Conservation (phyloP, 2,113 vertebrate species). For the Miniopterus natalensis region DNA sequence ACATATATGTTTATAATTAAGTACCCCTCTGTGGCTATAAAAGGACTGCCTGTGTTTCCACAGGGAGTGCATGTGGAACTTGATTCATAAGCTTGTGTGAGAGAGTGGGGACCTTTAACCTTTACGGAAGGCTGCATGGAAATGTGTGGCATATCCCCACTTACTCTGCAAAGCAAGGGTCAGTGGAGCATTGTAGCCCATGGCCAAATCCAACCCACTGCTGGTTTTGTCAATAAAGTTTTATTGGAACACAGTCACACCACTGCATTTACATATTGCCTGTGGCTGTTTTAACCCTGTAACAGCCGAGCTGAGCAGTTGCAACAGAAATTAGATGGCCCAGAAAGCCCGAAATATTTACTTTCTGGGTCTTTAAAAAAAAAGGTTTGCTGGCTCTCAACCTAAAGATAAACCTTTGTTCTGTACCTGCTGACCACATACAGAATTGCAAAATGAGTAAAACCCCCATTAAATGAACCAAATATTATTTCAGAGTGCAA, state of each 20-base stretch:
- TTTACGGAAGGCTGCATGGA: background rate
- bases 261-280: background rate
- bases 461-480: background rate
- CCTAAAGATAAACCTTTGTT: conserved; percentile 36
- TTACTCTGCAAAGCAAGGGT: background rate
- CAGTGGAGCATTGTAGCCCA: background rate
- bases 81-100: conserved; percentile 71
- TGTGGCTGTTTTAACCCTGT: background rate
- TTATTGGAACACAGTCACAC: conserved; percentile 46
- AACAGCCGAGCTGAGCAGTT: background rate
- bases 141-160: background rate
- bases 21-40: conserved; percentile 73
- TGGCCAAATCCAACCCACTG: background rate
- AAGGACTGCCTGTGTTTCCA: conserved; percentile 33
- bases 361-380: background rate
- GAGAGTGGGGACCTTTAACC: conserved; percentile 51
- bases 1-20: conserved; percentile 79
- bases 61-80: background rate
- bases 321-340: background rate
- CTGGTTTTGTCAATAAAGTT: conserved; percentile 73
- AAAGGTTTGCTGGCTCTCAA: background rate
- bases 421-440: background rate
- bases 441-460: background rate
- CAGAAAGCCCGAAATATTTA: background rate
- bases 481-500: conserved; percentile 10